Evolutionary conservation across 2,113 vertebrate genomes (phyloP).

Genomic region (Solea solea): DNA sequence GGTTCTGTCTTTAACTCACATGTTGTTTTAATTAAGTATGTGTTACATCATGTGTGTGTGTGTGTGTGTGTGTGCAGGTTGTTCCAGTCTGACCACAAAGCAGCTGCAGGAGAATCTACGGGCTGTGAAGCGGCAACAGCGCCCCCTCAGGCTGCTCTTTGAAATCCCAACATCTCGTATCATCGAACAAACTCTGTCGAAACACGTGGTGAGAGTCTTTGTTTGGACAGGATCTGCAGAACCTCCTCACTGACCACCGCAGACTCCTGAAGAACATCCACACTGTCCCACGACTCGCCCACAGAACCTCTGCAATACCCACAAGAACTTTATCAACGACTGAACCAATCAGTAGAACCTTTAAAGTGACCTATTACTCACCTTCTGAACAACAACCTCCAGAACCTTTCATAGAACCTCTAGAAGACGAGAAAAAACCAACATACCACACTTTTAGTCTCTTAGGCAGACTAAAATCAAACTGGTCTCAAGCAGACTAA

Average conservation of each 20-base stretch:
- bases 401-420: background rate
- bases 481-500: background rate
- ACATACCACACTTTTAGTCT: no score
- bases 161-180: constrained; percentile 86
- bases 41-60: background rate
- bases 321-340: background rate
- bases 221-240: background rate
- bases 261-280: background rate
- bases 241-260: background rate
- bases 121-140: constrained; percentile 79
- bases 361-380: no score
- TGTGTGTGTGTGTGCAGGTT: constrained; percentile 48
- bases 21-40: background rate
- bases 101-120: constrained; percentile 91
- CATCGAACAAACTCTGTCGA: constrained; percentile 78
- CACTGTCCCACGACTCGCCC: no score
- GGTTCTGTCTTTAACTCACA: constrained; percentile 18
- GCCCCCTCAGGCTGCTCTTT: constrained; percentile 86
- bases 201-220: constrained; percentile 88
- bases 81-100: constrained; percentile 87
- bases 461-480: no score
- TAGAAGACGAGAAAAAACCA: background rate
- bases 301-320: background rate
- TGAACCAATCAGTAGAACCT: no score
- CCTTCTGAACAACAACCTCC: background rate